Percentiles rank a stretch among this genome's conserved stretches.
phyloP scores from a whole-genome alignment of 2,797 vertebrate species.

The Eupleurogrammus muticus region DNA sequence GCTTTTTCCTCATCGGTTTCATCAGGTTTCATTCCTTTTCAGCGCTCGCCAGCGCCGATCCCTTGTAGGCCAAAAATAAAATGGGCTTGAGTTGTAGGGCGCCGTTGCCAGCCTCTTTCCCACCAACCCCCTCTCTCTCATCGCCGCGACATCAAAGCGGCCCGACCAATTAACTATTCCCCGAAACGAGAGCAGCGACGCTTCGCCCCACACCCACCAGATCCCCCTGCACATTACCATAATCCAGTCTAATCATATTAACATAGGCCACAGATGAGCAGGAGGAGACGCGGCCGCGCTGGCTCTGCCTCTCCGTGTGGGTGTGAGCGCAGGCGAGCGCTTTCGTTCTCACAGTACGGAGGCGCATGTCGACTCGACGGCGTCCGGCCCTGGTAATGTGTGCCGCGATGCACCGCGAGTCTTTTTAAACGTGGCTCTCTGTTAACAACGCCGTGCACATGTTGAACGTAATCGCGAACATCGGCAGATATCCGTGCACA shows the following conservation, averaged over 20 bases:
- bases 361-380: conserved; percentile 35
- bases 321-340: conserved; percentile 40
- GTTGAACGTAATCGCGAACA: not conserved
- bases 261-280: conserved; percentile 76
- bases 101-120: conserved; percentile 62
- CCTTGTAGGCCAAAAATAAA: conserved; percentile 71
- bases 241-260: conserved; percentile 87
- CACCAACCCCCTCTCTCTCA: conserved; percentile 68
- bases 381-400: conserved; percentile 3
- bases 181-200: conserved; percentile 77
- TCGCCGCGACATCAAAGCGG: conserved; percentile 80
- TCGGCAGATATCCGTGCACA: not conserved
- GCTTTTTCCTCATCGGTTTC: conserved; percentile 49
- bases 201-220: conserved; percentile 71
- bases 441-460: not conserved
- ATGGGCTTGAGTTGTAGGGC: conserved; percentile 60
- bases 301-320: conserved; percentile 42
- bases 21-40: conserved; percentile 66
- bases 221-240: conserved; percentile 80
- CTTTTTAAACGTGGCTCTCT: not conserved
- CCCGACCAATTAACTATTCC: conserved; percentile 84
- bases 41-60: conserved; percentile 56
- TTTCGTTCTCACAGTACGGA: conserved; percentile 28
- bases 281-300: conserved; percentile 64
- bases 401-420: not conserved